Percentiles rank a stretch among this genome's conserved stretches.
These are phyloP conservation scores for Ophonus ardosiacus DNA, from an alignment of 2,888 invertebrate genomes.

Conservation along the genomic window DNA sequence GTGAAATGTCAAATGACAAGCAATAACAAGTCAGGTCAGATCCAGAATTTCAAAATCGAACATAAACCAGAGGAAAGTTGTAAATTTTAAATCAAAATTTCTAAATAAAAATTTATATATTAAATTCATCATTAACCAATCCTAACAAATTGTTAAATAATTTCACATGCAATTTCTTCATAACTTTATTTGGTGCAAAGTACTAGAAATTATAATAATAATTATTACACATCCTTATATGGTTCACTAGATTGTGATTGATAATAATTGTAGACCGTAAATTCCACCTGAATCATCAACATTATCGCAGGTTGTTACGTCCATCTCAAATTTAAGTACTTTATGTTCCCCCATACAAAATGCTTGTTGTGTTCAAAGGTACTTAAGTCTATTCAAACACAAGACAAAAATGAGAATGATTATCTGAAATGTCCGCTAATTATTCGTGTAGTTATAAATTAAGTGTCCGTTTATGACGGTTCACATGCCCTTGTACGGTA, in stretches of 20 bases:
- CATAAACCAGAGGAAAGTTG: too few species aligned
- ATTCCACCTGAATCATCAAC: slow-evolving; percentile 17
- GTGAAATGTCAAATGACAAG: too few species aligned
- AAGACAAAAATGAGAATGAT: slow-evolving; percentile 37
- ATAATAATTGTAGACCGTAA: background rate
- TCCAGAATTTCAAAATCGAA: too few species aligned
- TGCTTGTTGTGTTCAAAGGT: slow-evolving; percentile 39
- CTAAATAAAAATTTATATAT: too few species aligned
- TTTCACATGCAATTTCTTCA: background rate
- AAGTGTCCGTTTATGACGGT: slow-evolving; percentile 39
- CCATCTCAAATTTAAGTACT: slow-evolving; percentile 5
- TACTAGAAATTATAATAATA: background rate
- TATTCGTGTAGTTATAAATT: slow-evolving; percentile 47
- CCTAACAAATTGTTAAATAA: background rate
- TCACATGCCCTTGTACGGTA: slow-evolving; percentile 25
- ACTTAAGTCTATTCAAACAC: slow-evolving; percentile 37
- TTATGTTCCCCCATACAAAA: slow-evolving; percentile 14
- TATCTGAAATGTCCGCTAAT: slow-evolving; percentile 45
- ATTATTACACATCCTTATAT: slow-evolving; percentile 17
- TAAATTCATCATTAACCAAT: too few species aligned
- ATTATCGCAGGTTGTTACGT: slow-evolving; percentile 7
- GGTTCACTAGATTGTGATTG: background rate
- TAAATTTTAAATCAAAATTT: too few species aligned
- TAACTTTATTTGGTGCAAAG: background rate
- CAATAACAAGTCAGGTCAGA: too few species aligned